Conservation (phyloP, 1,140 invertebrate genomes). For the Helicorthomorpha holstii region DNA sequence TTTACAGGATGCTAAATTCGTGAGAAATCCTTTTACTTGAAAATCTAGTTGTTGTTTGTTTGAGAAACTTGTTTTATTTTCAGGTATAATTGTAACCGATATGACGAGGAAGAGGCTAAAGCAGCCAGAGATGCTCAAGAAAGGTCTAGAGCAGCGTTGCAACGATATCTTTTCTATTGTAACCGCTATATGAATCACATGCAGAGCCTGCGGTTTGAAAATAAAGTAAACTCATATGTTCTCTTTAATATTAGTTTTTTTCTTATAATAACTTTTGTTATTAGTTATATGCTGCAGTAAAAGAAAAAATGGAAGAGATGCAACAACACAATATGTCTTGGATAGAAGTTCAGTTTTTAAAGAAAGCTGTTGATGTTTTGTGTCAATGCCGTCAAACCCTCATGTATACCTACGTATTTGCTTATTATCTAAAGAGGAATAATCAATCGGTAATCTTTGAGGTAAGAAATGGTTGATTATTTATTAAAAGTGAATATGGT, state of each 20-base stretch:
- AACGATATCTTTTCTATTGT: slow-evolving; percentile 95
- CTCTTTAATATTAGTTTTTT: slow-evolving; percentile 1
- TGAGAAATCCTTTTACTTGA: slow-evolving; percentile 8
- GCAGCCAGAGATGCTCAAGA: slow-evolving; percentile 91
- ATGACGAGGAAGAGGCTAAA: slow-evolving; percentile 92
- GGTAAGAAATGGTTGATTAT: slow-evolving; percentile 23
- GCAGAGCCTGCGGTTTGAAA: slow-evolving; percentile 95
- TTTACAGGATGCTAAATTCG: neutral
- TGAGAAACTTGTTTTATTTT: slow-evolving; percentile 13
- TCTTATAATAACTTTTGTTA: slow-evolving; percentile 3
- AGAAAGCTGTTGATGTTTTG: slow-evolving; percentile 80
- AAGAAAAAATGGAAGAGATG: slow-evolving; percentile 99
- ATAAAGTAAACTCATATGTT: slow-evolving; percentile 40
- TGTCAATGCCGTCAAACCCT: slow-evolving; percentile 93
- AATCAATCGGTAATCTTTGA: slow-evolving; percentile 99
- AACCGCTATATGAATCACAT: slow-evolving; percentile 99
- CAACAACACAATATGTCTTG: slow-evolving; percentile 99
- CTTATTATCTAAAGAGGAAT: slow-evolving; percentile 93
- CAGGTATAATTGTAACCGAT: slow-evolving; percentile 93
- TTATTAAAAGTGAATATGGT: neutral
- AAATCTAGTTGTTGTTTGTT: slow-evolving; percentile 3
- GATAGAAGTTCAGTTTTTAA: slow-evolving; percentile 72
- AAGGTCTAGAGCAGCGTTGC: slow-evolving; percentile 70
- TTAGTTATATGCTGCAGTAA: slow-evolving; percentile 67
- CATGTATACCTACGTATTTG: slow-evolving; percentile 99